A percentile compares a stretch with the other conserved stretches of the same genome.
Conservation (phyloP, 2,797 vertebrate genomes). For the Pseudomugil gertrudae region DNA sequence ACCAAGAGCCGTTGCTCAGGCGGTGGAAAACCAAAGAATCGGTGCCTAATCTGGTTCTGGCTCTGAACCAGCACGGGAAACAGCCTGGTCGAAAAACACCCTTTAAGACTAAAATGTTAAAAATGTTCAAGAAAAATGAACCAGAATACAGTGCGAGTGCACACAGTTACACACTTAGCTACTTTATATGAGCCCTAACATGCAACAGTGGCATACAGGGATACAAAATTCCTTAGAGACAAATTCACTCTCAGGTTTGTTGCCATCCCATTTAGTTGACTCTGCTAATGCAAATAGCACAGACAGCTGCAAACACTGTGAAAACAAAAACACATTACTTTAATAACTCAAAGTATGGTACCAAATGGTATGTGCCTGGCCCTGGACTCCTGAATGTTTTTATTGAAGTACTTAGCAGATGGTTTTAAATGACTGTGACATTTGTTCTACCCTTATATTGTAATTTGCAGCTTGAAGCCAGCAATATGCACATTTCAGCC, state of each 20-base stretch:
- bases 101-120: slow-evolving; percentile 39
- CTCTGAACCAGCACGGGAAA: too few species aligned
- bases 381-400: slow-evolving; percentile 71
- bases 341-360: slow-evolving; percentile 65
- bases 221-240: slow-evolving; percentile 31
- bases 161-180: neutral
- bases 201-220: neutral
- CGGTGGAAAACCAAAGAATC: too few species aligned
- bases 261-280: slow-evolving; percentile 64
- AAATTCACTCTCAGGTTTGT: slow-evolving; percentile 35
- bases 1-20: too few species aligned
- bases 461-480: slow-evolving; percentile 36
- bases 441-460: slow-evolving; percentile 59
- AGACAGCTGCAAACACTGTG: slow-evolving; percentile 63
- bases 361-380: slow-evolving; percentile 74
- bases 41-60: too few species aligned
- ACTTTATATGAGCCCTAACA: slow-evolving; percentile 2
- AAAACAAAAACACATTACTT: slow-evolving; percentile 70
- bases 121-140: slow-evolving; percentile 25
- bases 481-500: slow-evolving; percentile 37
- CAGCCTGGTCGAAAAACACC: too few species aligned
- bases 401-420: slow-evolving; percentile 82
- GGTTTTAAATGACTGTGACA: slow-evolving; percentile 78
- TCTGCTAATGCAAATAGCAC: slow-evolving; percentile 49
- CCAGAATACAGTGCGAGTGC: neutral